These are phyloP conservation scores for Dicentrarchus labrax DNA, from an alignment of 2,113 vertebrate genomes.

Conservation along the genomic window DNA sequence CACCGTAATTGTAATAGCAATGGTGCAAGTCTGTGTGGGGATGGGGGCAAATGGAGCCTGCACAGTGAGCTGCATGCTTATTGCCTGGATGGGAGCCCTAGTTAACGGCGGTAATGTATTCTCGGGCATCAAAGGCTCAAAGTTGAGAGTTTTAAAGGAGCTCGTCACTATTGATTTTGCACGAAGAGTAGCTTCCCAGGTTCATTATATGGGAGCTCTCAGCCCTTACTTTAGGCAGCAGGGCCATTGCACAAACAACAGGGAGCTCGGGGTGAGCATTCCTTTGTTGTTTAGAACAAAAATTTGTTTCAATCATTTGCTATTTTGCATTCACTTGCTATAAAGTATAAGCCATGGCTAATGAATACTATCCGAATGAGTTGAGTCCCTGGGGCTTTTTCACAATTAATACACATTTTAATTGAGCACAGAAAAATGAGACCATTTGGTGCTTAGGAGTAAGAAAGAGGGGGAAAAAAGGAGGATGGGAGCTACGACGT, in stretches of 20 bases:
- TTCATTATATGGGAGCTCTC: conserved; percentile 78
- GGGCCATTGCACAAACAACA: conserved; percentile 62
- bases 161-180: conserved; percentile 79
- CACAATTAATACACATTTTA: conserved; percentile 73
- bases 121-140: conserved; percentile 75
- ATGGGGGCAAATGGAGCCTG: conserved; percentile 55
- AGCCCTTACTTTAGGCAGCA: conserved; percentile 46
- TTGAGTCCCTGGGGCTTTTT: conserved; percentile 48
- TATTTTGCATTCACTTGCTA: conserved; percentile 64
- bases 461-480: background rate
- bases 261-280: conserved; percentile 34
- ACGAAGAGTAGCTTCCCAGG: conserved; percentile 61
- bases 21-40: conserved; percentile 32
- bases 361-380: conserved; percentile 66
- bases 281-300: conserved; percentile 68
- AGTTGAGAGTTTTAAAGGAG: conserved; percentile 78
- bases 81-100: conserved; percentile 57
- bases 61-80: conserved; percentile 69
- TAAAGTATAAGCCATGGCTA: conserved; percentile 63
- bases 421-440: conserved; percentile 59
- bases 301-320: conserved; percentile 62
- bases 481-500: conserved; percentile 32
- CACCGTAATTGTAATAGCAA: conserved; percentile 44
- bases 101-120: conserved; percentile 76
- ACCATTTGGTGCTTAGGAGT: conserved; percentile 47